Base-by-base conservation (phyloP, 1,140 invertebrate genomes). In the Teleopsis dalmanni region DNA sequence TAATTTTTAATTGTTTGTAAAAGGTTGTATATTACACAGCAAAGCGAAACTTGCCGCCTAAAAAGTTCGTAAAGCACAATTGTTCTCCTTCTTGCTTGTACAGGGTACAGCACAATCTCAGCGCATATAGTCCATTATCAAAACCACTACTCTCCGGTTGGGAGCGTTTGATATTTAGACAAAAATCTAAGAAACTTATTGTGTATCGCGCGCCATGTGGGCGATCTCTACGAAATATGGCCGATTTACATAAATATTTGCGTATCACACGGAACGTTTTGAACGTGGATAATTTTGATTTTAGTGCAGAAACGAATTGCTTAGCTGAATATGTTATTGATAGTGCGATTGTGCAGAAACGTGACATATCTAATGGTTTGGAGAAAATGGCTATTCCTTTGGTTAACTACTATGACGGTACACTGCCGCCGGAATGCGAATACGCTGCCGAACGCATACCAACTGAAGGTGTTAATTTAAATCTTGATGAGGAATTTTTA, bases 241-340 rank as follows among this genome's bases (percentile, higher is more conserved):
- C 78, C 19, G 91, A 96, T 69, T 71, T 96, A 3, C 85, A 88
- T 62, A 58, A 67, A 8, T 96, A 91, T 72, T 72, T 98, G 6
- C 70, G 77, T 4, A 53, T 72, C 11, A 87, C 84, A 0, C 70
- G 80, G 7, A 87, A 81, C 25, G 77, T 81, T 6, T 78, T 96
- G 64, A 82, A 86, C 25, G 86, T 96, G 5, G 93, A 97, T 71
- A 74, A 89, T 41, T 98, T 97, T 72, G 87, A 88, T 66, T 94
- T 90, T 66, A 85, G 90, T 55, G 76, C 79, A 18, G 78, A 77
- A 61, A 82, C 95, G 1, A 81, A 86, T 54, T 86, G 85, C 56
- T 74, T 91, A 38, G 83, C 81, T 8, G 88, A 95, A 65, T 96
- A 92, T 57, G 76, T 80, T 8, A 71, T 82, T 13, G 77, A 80